A percentile compares a stretch with the other conserved stretches of the same genome.
Conservation (phyloP, 2,888 invertebrate genomes). For the Epirrhoe tristata region DNA sequence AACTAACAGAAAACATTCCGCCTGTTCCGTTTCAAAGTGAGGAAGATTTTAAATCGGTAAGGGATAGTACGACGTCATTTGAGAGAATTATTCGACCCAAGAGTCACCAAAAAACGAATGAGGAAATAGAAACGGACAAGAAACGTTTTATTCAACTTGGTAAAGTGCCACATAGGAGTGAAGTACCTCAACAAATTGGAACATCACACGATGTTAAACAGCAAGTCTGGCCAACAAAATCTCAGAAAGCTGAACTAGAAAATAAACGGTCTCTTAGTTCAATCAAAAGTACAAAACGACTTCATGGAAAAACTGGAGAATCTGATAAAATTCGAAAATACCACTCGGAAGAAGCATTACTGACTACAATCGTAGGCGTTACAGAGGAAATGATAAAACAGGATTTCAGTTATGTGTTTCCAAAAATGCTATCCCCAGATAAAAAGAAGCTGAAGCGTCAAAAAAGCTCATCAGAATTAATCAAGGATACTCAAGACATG, state of each 20-base stretch:
- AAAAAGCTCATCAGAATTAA: slow-evolving; percentile 63
- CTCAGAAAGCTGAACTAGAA: slow-evolving; percentile 1
- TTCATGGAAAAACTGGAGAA: slow-evolving; percentile 4
- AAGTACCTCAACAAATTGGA: neutral
- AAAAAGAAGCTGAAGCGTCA: slow-evolving; percentile 26
- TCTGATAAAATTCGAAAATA: slow-evolving; percentile 33
- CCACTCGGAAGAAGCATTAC: slow-evolving; percentile 45
- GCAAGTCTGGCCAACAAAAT: neutral
- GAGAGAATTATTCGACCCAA: slow-evolving; percentile 5
- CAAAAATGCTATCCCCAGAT: slow-evolving; percentile 39
- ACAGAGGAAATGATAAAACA: slow-evolving; percentile 42
- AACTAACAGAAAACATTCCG: slow-evolving; percentile 17
- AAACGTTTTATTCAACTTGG: neutral
- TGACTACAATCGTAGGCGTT: slow-evolving; percentile 16
- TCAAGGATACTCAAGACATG: slow-evolving; percentile 58
- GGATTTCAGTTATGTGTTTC: slow-evolving; percentile 62
- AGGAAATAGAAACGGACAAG: neutral
- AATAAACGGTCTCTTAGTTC: slow-evolving; percentile 7
- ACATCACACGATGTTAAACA: neutral
- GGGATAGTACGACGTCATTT: slow-evolving; percentile 3
- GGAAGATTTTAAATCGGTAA: slow-evolving; percentile 17
- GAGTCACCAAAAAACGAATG: slow-evolving; percentile 3
- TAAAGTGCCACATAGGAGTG: neutral
- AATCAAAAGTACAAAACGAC: slow-evolving; percentile 4
- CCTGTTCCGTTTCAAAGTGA: slow-evolving; percentile 26